Conservation (phyloP, 2,888 invertebrate species). For the Tortricodes alternella region DNA sequence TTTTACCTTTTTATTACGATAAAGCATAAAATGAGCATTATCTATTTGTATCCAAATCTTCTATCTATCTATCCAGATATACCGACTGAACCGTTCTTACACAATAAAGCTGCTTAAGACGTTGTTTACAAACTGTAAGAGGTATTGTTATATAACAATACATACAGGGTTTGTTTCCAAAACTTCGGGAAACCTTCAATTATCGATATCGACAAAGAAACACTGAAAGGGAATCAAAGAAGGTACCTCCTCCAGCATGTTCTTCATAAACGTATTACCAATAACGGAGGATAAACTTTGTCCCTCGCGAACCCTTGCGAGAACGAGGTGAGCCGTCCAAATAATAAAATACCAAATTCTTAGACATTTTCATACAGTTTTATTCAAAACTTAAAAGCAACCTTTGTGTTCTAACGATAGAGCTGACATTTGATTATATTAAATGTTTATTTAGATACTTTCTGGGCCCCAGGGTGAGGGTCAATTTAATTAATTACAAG, state of each 20-base stretch:
- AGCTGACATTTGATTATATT: slow-evolving; percentile 49
- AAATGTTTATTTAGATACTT: slow-evolving; percentile 44
- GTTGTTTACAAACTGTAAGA: not conserved
- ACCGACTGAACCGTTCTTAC: no score
- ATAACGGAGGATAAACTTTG: slow-evolving; percentile 51
- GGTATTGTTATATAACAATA: not conserved
- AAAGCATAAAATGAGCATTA: no score
- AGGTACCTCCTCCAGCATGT: slow-evolving; percentile 37
- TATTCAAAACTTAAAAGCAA: slow-evolving; percentile 40
- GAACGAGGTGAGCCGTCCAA: slow-evolving; percentile 59
- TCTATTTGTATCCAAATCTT: no score
- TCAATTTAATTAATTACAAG: slow-evolving; percentile 73
- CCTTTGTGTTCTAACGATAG: slow-evolving; percentile 46
- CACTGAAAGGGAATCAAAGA: slow-evolving; percentile 35
- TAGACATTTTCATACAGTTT: slow-evolving; percentile 49
- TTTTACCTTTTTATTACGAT: no score
- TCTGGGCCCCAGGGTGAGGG: slow-evolving; percentile 61
- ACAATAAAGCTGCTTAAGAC: no score
- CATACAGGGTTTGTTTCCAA: slow-evolving; percentile 34
- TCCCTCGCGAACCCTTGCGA: slow-evolving; percentile 58
- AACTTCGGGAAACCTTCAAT: slow-evolving; percentile 32
- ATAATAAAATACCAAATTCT: slow-evolving; percentile 66
- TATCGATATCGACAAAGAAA: slow-evolving; percentile 28
- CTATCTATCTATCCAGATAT: no score
- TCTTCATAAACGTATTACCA: slow-evolving; percentile 51